These are phyloP conservation scores for Thinocorus orbignyianus DNA, from an alignment of 2,113 vertebrate species.

Conservation along the genomic window DNA sequence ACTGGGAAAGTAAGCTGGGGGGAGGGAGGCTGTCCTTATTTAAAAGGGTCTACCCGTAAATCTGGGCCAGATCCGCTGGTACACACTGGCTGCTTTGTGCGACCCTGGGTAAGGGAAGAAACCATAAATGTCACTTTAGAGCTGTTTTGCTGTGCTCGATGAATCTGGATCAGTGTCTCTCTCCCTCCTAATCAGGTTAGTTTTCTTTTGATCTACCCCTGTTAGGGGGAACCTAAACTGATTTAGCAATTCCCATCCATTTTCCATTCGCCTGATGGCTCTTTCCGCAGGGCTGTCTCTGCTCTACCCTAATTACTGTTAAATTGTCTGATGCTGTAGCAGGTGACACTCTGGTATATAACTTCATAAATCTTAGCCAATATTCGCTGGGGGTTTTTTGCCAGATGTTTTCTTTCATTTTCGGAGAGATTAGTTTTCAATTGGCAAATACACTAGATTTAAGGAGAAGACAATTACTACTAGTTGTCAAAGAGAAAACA, in stretches of 20 bases:
- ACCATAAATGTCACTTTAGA: background rate
- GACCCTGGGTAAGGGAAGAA: background rate
- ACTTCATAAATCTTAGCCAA: background rate
- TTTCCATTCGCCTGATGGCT: background rate
- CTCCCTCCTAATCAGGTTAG: conserved; percentile 7
- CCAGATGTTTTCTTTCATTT: conserved; percentile 23
- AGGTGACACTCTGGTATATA: background rate
- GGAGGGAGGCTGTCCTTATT: background rate
- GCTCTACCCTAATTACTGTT: background rate
- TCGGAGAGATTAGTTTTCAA: background rate
- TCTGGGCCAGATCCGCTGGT: background rate
- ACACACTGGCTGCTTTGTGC: background rate
- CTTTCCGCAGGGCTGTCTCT: background rate
- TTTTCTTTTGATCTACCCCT: conserved; percentile 24
- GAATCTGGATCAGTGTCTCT: conserved; percentile 15
- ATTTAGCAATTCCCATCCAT: background rate
- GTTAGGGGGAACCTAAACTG: conserved; percentile 7
- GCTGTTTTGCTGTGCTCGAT: background rate
- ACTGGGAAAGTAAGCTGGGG: background rate
- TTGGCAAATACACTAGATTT: background rate
- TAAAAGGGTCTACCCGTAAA: background rate
- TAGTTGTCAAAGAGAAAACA: background rate
- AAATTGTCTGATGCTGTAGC: background rate
- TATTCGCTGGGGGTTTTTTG: background rate
- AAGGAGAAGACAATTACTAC: background rate